Percentiles rank a stretch among this genome's conserved stretches.
These are phyloP conservation scores for Artibeus jamaicensis DNA, from an alignment of 2,797 vertebrate genomes.

Conservation along the genomic window DNA sequence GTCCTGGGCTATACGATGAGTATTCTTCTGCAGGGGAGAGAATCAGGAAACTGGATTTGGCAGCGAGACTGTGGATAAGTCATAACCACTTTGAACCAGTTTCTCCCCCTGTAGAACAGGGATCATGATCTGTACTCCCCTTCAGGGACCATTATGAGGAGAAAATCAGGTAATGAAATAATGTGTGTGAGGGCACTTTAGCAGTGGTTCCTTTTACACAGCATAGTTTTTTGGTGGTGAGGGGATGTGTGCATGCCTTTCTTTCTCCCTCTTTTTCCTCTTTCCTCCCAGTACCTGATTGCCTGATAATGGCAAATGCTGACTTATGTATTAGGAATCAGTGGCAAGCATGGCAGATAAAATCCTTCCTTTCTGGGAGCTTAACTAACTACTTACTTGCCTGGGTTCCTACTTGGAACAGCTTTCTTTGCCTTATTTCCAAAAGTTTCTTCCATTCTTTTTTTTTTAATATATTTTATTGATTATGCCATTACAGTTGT, in stretches of 20 bases:
- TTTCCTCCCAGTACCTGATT: not conserved
- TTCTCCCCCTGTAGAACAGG: not conserved
- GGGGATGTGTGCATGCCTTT: not conserved
- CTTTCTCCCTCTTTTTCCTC: not conserved
- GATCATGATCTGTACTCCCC: not conserved
- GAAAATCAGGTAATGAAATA: not conserved
- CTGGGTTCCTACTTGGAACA: not conserved
- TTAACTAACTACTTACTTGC: not conserved
- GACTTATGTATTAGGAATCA: not conserved
- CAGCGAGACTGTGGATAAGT: not conserved
- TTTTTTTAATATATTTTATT: too few relatives aligned
- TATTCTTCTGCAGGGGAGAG: not conserved
- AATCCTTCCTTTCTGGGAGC: not conserved
- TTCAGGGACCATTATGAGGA: not conserved
- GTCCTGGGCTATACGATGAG: not conserved
- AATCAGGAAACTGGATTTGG: not conserved
- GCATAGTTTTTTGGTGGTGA: not conserved
- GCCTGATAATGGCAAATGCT: not conserved
- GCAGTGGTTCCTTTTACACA: not conserved
- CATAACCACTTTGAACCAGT: not conserved
- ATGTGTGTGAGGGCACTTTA: not conserved
- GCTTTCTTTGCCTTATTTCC: not conserved
- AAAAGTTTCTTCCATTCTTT: not conserved
- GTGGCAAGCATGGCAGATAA: not conserved
- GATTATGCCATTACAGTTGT: too few relatives aligned